A percentile compares a stretch with the other conserved stretches of the same genome.
phyloP scores from a whole-genome alignment of 2,888 invertebrate species.

The Helicoverpa assulta region DNA sequence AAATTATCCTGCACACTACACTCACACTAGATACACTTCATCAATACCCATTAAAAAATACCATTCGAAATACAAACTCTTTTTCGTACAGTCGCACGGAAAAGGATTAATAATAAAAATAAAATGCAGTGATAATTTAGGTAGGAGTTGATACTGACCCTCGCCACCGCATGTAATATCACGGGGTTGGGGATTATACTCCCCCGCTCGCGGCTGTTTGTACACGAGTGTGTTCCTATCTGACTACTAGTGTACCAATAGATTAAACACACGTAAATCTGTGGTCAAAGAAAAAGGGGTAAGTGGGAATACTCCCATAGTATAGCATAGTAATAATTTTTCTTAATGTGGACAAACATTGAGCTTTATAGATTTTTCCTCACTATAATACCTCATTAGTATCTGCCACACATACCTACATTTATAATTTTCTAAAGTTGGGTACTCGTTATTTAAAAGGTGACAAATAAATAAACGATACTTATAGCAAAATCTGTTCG shows the following conservation, averaged over 20 bases:
- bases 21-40: too few relatives aligned
- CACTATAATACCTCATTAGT: too few relatives aligned
- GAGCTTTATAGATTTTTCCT: too few relatives aligned
- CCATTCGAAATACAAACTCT: too few relatives aligned
- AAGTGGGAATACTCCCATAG: too few relatives aligned
- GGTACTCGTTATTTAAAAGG: not conserved
- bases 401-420: too few relatives aligned
- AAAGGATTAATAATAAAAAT: not conserved
- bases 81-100: not conserved
- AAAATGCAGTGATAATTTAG: slow-evolving; percentile 16
- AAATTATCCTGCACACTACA: too few relatives aligned
- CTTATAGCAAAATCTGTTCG: not conserved
- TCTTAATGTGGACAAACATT: too few relatives aligned
- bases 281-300: too few relatives aligned
- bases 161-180: slow-evolving; percentile 6
- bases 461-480: not conserved
- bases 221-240: not conserved
- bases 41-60: too few relatives aligned
- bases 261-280: too few relatives aligned
- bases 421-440: not conserved
- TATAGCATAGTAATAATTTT: too few relatives aligned
- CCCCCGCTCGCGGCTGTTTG: slow-evolving; percentile 17
- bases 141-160: slow-evolving; percentile 3
- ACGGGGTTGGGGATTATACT: slow-evolving; percentile 23
- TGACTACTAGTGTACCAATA: not conserved